phyloP scores from a whole-genome alignment of 2,888 invertebrate genomes.

The Erynnis tages region DNA sequence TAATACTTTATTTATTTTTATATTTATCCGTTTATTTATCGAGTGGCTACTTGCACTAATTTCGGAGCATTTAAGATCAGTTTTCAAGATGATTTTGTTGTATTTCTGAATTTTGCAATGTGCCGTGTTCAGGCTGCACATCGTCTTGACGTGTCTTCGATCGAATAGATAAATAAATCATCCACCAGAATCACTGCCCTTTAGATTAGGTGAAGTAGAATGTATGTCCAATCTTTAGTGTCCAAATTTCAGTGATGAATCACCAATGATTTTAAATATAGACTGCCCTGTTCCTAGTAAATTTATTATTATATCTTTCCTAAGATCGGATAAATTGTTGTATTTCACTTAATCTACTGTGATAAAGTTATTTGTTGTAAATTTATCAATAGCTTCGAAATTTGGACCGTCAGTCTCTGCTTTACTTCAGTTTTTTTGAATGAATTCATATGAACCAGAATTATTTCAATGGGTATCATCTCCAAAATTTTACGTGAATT shows the following conservation, averaged over 20 bases:
- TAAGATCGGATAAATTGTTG: constrained; percentile 50
- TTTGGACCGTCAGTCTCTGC: constrained; percentile 39
- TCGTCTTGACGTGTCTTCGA: constrained; percentile 72
- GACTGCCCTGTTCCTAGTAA: constrained; percentile 74
- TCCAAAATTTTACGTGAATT: constrained; percentile 34
- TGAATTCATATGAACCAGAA: constrained; percentile 40
- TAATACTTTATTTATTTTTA: constrained; percentile 28
- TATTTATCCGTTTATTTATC: constrained; percentile 30
- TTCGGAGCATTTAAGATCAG: constrained; percentile 36
- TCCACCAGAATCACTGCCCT: constrained; percentile 43
- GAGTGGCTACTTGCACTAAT: constrained; percentile 42
- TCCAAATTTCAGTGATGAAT: constrained; percentile 76
- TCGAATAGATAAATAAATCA: constrained; percentile 42
- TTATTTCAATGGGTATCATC: constrained; percentile 6
- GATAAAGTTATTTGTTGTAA: constrained; percentile 33
- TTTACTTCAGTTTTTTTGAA: constrained; percentile 56
- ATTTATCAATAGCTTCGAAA: constrained; percentile 33
- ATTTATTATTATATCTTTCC: constrained; percentile 47
- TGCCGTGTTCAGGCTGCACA: constrained; percentile 34
- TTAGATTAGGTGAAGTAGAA: constrained; percentile 72
- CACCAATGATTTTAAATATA: constrained; percentile 77
- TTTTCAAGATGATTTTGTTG: constrained; percentile 38
- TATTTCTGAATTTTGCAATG: constrained; percentile 43
- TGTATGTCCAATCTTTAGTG: constrained; percentile 46
- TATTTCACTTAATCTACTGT: constrained; percentile 72